Base-by-base conservation (phyloP, 2,888 invertebrate species). In the Rhaphigaster nebulosa region DNA sequence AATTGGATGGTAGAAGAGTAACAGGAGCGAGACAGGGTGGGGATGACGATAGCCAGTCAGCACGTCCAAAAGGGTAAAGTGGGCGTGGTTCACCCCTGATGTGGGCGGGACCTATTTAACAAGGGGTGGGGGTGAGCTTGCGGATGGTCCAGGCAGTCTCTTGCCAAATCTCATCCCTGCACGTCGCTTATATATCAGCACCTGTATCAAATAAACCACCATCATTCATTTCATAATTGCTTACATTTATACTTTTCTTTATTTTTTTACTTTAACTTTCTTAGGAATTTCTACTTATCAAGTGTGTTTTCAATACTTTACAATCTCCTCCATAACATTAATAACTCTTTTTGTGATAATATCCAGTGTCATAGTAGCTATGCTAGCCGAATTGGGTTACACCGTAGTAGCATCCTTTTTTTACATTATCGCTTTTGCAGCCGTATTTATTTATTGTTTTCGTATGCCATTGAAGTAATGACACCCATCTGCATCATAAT, bases 31-130 rank as follows among this genome's bases (percentile, higher is more conserved):
- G 84, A n/a, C 18, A 45, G 12, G 13, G 84, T 84, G 41, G 84
- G 84, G 84, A 84, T 45, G 84, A 45, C 18, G 45, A 84, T 84
- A 45, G 26, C 41, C 84, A 84, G n/a, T 84, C 26, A 45, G 20
- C 8, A 45, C n/a, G 84, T 10, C 13, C 26, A 45, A 45, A 45
- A 84, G 84, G 45, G 84, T 45, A 3, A 45, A n/a, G 84, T 23
- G n/a, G 84, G 84, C 84, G 84, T 41, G 84, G 84, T 8, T 84
- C 45, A 84, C 45, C 84, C 84, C 26, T 41, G 0, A 26, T 34
- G 84, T 84, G 84, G 84, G 84, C 45, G 84, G 13, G 45, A 45
- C 15, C 84, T 70, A 70, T 20, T 0, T 34, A 6, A 20, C 34
- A 15, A 70, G 20, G 70, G 34, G 70, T 70, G 70, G 70, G 70